Evolutionary conservation across 2,113 vertebrate genomes (phyloP).

Genomic region (Tupaia tana): DNA sequence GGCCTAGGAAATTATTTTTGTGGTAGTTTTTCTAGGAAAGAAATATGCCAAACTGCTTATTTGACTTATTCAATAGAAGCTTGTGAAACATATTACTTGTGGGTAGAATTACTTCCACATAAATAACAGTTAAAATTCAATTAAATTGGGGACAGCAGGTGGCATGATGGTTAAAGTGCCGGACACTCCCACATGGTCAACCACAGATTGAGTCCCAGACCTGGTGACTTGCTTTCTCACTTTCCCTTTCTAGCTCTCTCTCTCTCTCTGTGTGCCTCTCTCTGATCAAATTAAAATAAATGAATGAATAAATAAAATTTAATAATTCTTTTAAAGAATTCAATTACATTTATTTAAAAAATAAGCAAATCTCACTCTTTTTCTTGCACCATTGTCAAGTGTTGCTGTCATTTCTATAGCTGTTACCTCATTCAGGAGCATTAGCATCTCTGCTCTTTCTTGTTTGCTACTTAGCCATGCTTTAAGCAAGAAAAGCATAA

Average conservation of each 20-base stretch:
- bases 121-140: not conserved
- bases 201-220: no score
- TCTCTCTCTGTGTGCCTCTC: no score
- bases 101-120: not conserved
- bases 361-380: no score
- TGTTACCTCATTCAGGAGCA: not conserved
- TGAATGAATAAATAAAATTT: not conserved
- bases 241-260: no score
- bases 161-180: no score
- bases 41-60: not conserved
- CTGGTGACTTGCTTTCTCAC: no score
- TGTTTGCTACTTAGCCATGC: not conserved
- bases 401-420: not conserved
- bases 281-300: no score
- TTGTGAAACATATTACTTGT: not conserved
- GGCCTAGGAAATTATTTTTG: not conserved
- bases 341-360: not conserved
- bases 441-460: not conserved
- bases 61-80: not conserved
- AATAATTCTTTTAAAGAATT: not conserved
- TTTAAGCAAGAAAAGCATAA: not conserved
- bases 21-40: not conserved
- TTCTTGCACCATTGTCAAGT: not conserved
- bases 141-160: not conserved
- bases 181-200: no score